Conservation (phyloP, 2,797 vertebrate genomes). For the Malacoraja senta region DNA sequence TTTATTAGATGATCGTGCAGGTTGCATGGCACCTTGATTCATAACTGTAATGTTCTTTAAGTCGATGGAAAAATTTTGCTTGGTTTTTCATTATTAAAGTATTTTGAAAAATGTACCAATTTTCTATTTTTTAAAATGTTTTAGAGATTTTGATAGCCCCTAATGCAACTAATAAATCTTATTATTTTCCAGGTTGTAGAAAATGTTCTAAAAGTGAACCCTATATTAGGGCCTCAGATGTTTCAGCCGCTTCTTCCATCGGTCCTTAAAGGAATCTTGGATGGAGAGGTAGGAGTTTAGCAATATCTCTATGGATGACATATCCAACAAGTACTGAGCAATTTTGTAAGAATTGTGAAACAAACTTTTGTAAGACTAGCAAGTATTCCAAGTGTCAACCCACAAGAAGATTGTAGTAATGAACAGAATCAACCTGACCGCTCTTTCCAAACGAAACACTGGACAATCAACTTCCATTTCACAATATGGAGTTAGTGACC, state of each 20-base stretch:
- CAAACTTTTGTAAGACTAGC: neutral
- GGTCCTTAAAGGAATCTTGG: conserved; percentile 79
- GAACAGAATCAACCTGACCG: neutral
- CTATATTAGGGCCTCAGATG: conserved; percentile 77
- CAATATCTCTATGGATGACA: neutral
- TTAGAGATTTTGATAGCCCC: neutral
- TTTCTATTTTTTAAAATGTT: neutral
- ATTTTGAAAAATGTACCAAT: neutral
- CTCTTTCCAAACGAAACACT: neutral
- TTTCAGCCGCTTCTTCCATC: conserved; percentile 83
- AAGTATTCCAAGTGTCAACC: neutral
- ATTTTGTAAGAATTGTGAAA: conserved; percentile 21
- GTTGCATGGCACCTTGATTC: neutral
- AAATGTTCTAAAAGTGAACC: conserved; percentile 85
- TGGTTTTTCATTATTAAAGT: neutral
- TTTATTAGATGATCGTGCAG: neutral
- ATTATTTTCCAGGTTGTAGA: conserved; percentile 78
- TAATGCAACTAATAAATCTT: neutral
- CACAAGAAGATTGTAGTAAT: neutral
- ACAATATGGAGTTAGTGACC: too few relatives aligned
- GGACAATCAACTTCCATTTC: too few relatives aligned
- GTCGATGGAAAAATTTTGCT: neutral
- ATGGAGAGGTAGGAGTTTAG: conserved; percentile 78
- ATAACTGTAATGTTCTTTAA: neutral
- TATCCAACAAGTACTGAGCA: conserved; percentile 38